phyloP scores from a whole-genome alignment of 2,113 vertebrate genomes.

The Centropus bengalensis region DNA sequence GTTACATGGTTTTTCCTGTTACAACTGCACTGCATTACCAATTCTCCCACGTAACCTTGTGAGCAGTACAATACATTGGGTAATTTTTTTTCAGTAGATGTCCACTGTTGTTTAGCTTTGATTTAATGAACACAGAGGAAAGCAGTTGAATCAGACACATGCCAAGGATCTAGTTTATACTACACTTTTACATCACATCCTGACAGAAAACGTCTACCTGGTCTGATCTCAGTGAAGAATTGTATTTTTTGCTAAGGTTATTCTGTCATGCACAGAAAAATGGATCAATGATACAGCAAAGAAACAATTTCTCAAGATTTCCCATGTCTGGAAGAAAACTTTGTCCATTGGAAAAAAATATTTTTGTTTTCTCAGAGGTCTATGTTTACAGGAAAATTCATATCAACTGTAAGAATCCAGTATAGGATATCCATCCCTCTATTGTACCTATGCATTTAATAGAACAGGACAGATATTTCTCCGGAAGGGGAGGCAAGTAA shows the following conservation, averaged over 20 bases:
- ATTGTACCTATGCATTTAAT: neutral
- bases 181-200: neutral
- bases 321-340: neutral
- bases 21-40: neutral
- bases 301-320: neutral
- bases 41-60: neutral
- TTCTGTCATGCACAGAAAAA: neutral
- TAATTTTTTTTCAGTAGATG: neutral
- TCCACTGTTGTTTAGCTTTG: neutral
- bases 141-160: neutral
- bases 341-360: neutral
- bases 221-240: neutral
- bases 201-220: neutral
- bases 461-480: neutral
- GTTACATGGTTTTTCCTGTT: neutral
- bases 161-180: neutral
- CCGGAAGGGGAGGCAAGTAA: neutral
- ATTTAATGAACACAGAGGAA: neutral
- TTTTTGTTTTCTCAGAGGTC: neutral
- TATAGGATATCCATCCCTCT: neutral
- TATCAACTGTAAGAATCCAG: neutral
- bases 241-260: neutral
- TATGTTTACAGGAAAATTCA: neutral
- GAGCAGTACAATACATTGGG: neutral
- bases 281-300: neutral